Percentiles rank a stretch among this genome's conserved stretches.
phyloP scores from a whole-genome alignment of 2,888 invertebrate genomes.

The Coenonympha glycerion region DNA sequence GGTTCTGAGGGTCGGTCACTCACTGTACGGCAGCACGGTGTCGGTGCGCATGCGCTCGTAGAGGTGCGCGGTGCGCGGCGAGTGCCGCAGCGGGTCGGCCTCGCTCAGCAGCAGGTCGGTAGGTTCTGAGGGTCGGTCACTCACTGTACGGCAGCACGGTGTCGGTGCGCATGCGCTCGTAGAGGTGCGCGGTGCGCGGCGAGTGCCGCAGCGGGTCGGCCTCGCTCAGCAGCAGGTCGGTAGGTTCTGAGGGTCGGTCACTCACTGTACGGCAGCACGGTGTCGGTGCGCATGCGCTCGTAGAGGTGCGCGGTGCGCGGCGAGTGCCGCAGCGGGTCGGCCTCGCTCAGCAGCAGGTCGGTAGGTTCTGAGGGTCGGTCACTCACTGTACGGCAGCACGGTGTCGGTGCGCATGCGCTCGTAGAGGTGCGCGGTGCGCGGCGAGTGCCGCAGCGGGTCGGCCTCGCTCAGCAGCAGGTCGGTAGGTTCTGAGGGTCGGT shows the following conservation, averaged over 20 bases:
- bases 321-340: constrained; percentile 30
- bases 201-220: constrained; percentile 31
- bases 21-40: constrained; percentile 80
- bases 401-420: no score
- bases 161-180: constrained; percentile 79
- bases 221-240: no score
- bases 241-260: background rate
- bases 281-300: constrained; percentile 78
- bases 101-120: no score
- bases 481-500: no score
- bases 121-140: constrained; percentile 30
- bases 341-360: no score
- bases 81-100: constrained; percentile 30
- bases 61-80: constrained; percentile 44
- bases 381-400: no score
- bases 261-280: constrained; percentile 81
- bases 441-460: no score
- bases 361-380: no score
- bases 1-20: constrained; percentile 34
- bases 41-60: constrained; percentile 81
- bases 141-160: constrained; percentile 81
- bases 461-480: no score
- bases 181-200: constrained; percentile 56
- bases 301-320: constrained; percentile 63
- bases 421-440: no score